Conservation (phyloP, 2,888 invertebrate genomes). For the Gandaritis pyraliata region DNA sequence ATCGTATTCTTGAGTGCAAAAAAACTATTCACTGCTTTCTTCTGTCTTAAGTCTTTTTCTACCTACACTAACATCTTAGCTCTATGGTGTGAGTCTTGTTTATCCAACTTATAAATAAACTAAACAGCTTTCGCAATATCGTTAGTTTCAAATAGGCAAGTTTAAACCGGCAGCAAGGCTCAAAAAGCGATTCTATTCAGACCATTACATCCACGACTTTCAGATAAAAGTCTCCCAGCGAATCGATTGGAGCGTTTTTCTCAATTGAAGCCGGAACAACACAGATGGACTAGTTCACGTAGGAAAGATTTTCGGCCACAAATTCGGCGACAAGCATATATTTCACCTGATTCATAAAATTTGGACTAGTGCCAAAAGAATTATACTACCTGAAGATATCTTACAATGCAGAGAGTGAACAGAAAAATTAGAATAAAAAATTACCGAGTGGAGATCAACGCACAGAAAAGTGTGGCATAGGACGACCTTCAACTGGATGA, state of each 20-base stretch:
- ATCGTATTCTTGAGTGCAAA: too few species aligned
- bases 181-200: slow-evolving; percentile 41
- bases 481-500: too few species aligned
- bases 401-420: too few species aligned
- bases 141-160: slow-evolving; percentile 37
- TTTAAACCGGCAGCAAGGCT: slow-evolving; percentile 37
- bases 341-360: slow-evolving; percentile 9
- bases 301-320: slow-evolving; percentile 16
- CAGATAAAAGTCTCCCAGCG: slow-evolving; percentile 34
- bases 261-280: slow-evolving; percentile 26
- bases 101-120: slow-evolving; percentile 25
- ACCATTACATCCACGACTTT: slow-evolving; percentile 38
- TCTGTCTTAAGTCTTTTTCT: not conserved
- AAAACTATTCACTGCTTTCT: too few species aligned
- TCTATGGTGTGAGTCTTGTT: slow-evolving; percentile 5
- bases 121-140: slow-evolving; percentile 31
- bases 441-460: too few species aligned
- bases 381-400: not conserved
- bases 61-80: not conserved
- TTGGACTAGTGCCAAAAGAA: not conserved
- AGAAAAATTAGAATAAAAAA: too few species aligned
- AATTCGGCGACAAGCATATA: slow-evolving; percentile 13
- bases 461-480: too few species aligned
- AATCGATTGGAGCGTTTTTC: slow-evolving; percentile 34
- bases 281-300: slow-evolving; percentile 25